Conservation (phyloP, 2,888 invertebrate species). For the Buathra laborator region DNA sequence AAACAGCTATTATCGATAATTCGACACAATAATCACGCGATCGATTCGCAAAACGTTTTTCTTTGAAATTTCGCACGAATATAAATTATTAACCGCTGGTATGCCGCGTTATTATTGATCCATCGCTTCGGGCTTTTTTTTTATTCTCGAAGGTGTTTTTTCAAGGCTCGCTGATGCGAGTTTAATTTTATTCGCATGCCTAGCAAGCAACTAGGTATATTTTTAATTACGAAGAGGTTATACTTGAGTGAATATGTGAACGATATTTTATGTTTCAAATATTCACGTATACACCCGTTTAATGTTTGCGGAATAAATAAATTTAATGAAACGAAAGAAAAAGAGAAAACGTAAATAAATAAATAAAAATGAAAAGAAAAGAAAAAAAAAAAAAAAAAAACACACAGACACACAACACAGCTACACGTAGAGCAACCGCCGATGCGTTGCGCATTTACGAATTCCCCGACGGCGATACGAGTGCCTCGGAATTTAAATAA, state of each 20-base stretch:
- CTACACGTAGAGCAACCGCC: constrained; percentile 39
- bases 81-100: too few relatives aligned
- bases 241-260: constrained; percentile 64
- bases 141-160: not conserved
- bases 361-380: constrained; percentile 9
- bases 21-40: not conserved
- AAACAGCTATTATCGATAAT: not conserved
- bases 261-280: constrained; percentile 79
- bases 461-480: constrained; percentile 20
- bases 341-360: constrained; percentile 3
- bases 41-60: not conserved
- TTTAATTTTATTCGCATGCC: constrained; percentile 53
- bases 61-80: not conserved
- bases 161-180: constrained; percentile 57
- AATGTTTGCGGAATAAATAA: constrained; percentile 59
- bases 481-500: constrained; percentile 43
- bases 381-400: constrained; percentile 18
- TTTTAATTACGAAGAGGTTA: constrained; percentile 56
- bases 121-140: not conserved
- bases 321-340: constrained; percentile 38
- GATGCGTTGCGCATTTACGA: constrained; percentile 49
- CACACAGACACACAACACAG: constrained; percentile 8
- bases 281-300: constrained; percentile 56
- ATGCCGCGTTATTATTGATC: not conserved
- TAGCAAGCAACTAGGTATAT: constrained; percentile 37